phyloP scores from a whole-genome alignment of 2,113 vertebrate species.

The Peromyscus polionotus region DNA sequence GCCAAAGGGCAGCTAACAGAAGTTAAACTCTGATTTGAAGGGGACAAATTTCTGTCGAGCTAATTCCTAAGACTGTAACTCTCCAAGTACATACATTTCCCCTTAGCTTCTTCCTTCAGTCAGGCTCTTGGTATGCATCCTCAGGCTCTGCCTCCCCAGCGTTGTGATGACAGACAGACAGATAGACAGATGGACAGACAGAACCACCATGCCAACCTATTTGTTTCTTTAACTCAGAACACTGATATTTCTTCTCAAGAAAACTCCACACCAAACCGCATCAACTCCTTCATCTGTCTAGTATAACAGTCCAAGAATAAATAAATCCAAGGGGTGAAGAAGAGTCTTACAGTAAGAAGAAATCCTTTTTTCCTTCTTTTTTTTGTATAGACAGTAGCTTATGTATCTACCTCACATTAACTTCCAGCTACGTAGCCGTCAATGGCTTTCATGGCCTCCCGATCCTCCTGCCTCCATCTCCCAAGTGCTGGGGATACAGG shows the following conservation, averaged over 20 bases:
- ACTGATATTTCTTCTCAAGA: background rate
- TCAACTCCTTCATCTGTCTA: background rate
- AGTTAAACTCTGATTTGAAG: slow-evolving; percentile 38
- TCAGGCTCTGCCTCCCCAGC: background rate
- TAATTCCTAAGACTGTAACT: background rate
- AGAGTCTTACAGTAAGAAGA: background rate
- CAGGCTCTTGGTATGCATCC: background rate
- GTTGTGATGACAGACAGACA: background rate
- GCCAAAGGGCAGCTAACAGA: background rate
- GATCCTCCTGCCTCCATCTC: background rate
- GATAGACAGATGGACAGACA: background rate
- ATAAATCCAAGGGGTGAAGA: slow-evolving; percentile 29
- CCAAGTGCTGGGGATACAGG: background rate
- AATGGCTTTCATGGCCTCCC: background rate
- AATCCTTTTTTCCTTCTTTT: background rate
- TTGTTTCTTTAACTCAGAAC: background rate
- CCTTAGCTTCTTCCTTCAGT: background rate
- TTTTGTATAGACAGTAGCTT: background rate
- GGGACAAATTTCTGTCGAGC: slow-evolving; percentile 2
- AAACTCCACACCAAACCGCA: background rate
- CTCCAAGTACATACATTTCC: background rate
- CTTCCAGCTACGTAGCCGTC: background rate
- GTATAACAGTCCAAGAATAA: background rate
- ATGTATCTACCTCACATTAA: background rate
- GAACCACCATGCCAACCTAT: background rate